A percentile compares a stretch with the other conserved stretches of the same genome.
Conservation (phyloP, 2,888 invertebrate species). For the Tetropium fuscum region DNA sequence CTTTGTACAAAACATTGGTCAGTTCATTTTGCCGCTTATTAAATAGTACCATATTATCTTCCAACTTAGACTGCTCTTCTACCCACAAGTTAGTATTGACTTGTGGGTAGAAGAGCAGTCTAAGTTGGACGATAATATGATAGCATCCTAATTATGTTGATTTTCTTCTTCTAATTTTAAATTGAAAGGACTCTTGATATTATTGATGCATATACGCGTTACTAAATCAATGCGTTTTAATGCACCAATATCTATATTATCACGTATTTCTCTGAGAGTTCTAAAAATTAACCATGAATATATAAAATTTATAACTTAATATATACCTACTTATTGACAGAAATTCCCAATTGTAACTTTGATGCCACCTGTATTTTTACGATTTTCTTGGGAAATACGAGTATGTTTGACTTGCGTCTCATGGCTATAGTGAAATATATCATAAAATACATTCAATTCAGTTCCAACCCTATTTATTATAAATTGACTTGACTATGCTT, state of each 20-base stretch:
- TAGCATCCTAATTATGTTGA: background rate
- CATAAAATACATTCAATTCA: background rate
- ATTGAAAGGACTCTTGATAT: background rate
- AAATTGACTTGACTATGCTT: background rate
- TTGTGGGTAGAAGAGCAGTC: too few relatives aligned
- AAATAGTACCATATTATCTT: background rate
- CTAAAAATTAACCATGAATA: background rate
- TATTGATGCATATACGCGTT: background rate
- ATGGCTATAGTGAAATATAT: background rate
- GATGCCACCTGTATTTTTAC: background rate
- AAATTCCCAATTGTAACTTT: background rate
- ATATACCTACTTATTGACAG: background rate
- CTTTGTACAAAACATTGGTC: background rate
- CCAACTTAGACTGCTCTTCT: background rate
- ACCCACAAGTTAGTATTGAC: background rate
- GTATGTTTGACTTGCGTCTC: background rate
- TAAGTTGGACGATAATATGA: too few relatives aligned
- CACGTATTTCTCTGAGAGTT: background rate
- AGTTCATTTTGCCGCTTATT: background rate
- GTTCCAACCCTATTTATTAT: background rate
- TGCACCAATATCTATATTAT: background rate
- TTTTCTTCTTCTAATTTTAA: background rate
- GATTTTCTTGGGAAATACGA: background rate
- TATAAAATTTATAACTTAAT: background rate
- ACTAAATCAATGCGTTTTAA: background rate